Evolutionary conservation across 2,888 invertebrate genomes (phyloP).

Genomic region (Sarcophaga carnaria): DNA sequence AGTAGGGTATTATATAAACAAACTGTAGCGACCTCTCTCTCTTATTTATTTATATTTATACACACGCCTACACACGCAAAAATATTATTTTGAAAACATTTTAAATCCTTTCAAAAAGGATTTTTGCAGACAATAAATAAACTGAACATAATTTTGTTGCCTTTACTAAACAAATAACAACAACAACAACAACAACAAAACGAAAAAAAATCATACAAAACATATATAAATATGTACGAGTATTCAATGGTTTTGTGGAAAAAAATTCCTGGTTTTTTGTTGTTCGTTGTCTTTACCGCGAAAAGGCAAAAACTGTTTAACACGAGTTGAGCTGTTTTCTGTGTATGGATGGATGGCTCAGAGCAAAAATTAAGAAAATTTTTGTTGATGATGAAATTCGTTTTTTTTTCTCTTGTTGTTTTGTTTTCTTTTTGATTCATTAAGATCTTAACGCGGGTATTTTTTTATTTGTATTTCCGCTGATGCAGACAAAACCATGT

Average conservation of each 20-base stretch:
- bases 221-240: neutral
- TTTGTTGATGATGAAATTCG: no score
- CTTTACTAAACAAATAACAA: slow-evolving; percentile 32
- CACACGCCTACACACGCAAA: no score
- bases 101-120: slow-evolving; percentile 23
- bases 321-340: neutral
- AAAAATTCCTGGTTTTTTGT: neutral
- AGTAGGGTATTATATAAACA: no score
- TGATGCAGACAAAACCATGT: no score
- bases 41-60: no score
- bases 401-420: no score
- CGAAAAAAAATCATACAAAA: neutral
- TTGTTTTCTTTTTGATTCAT: no score
- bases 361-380: neutral
- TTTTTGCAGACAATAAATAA: neutral
- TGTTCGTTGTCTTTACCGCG: neutral
- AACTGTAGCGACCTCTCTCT: no score
- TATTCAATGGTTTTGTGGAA: neutral
- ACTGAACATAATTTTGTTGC: slow-evolving; percentile 42
- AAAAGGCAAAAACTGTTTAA: neutral
- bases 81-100: no score
- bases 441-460: no score
- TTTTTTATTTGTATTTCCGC: no score
- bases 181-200: neutral
- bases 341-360: neutral